Evolutionary conservation across 2,113 vertebrate species (phyloP).

Genomic region (Pluvianellus socialis): DNA sequence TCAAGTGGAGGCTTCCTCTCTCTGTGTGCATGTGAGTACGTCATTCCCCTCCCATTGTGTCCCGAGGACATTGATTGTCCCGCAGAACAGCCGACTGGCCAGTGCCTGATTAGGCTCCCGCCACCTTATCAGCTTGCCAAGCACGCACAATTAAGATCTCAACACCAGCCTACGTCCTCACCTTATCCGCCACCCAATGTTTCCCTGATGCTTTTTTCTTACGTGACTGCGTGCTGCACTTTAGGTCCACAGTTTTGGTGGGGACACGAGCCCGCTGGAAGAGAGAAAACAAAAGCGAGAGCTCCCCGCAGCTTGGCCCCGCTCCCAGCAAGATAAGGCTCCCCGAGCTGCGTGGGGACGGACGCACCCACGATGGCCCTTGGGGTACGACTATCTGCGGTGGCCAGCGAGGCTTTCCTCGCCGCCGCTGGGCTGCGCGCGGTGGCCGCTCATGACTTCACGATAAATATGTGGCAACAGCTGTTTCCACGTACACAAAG

Average conservation of each 20-base stretch:
- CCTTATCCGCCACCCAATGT: neutral
- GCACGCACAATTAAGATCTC: neutral
- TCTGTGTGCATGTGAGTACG: neutral
- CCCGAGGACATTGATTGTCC: neutral
- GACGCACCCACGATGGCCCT: rapidly evolving
- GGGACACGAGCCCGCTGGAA: neutral
- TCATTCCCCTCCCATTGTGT: slow-evolving; percentile 26
- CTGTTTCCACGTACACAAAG: slow-evolving; percentile 9
- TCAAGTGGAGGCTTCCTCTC: slow-evolving; percentile 52
- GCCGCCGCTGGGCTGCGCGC: neutral
- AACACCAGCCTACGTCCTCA: neutral
- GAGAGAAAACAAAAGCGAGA: neutral
- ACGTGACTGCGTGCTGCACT: neutral
- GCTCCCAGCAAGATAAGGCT: neutral
- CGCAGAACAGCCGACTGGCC: neutral
- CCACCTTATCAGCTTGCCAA: neutral
- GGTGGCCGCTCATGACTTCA: neutral
- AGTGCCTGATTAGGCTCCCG: neutral
- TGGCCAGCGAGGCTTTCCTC: neutral
- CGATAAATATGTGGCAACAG: slow-evolving; percentile 17
- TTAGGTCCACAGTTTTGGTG: neutral
- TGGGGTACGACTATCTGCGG: rapidly evolving
- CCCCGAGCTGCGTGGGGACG: rapidly evolving
- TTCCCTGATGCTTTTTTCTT: neutral
- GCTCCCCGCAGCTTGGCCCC: neutral